phyloP scores from a whole-genome alignment of 2,113 vertebrate genomes.

The Brevimyrus niger region DNA sequence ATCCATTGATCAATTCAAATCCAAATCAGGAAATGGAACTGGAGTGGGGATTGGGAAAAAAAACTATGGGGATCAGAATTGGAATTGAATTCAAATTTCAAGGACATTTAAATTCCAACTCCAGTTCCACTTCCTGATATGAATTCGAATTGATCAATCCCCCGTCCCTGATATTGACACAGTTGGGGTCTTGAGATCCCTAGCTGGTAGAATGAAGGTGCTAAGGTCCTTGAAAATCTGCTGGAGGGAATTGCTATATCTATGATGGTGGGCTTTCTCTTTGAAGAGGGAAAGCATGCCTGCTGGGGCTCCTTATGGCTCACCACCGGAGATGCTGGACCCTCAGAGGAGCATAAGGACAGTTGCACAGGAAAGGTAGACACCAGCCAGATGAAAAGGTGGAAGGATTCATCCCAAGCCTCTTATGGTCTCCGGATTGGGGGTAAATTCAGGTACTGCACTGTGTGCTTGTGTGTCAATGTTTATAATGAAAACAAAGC shows the following conservation, averaged over 20 bases:
- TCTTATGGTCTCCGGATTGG: background rate
- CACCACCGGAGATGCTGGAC: background rate
- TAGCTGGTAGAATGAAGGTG: background rate
- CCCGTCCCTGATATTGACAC: background rate
- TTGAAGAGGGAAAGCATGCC: background rate
- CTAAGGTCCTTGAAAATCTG: background rate
- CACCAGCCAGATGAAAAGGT: background rate
- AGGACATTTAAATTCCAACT: too few species aligned
- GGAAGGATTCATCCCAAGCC: background rate
- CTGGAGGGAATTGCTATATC: background rate
- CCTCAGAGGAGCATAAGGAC: background rate
- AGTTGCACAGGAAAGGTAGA: background rate
- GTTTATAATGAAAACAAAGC: background rate
- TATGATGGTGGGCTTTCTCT: background rate
- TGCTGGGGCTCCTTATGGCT: background rate
- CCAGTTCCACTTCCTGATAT: too few species aligned
- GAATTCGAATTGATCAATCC: too few species aligned
- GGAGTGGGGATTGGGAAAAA: too few species aligned
- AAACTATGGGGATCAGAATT: too few species aligned
- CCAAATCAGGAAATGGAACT: too few species aligned
- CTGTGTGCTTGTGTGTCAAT: background rate
- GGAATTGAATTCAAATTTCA: too few species aligned
- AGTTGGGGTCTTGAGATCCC: background rate
- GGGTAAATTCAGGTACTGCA: background rate
- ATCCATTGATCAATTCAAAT: too few species aligned